Conservation (phyloP, 2,797 vertebrate species). For the Luscinia luscinia region DNA sequence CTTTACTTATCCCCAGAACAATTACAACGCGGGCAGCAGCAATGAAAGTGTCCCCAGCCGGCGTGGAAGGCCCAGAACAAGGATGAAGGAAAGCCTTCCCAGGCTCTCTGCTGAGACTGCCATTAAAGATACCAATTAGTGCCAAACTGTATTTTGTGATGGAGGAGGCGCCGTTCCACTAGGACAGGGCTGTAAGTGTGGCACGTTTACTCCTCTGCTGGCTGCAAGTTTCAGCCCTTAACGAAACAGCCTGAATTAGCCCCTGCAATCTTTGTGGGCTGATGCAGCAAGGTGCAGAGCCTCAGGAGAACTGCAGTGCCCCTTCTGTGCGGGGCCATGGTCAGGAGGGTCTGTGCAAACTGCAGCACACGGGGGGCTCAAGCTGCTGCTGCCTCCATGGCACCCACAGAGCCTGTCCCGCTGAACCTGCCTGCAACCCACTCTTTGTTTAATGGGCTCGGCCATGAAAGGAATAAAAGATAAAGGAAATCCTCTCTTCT, state of each 20-base stretch:
- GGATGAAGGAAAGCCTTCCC: slow-evolving; percentile 33
- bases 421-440: not conserved
- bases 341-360: rapidly evolving
- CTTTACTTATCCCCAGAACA: slow-evolving; percentile 50
- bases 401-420: rapidly evolving
- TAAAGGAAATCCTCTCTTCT: not conserved
- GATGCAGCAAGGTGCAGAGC: rapidly evolving
- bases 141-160: slow-evolving; percentile 54
- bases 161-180: slow-evolving; percentile 37
- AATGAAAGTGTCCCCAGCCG: not conserved
- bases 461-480: not conserved
- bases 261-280: not conserved
- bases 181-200: not conserved
- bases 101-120: slow-evolving; percentile 21
- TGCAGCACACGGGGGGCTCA: rapidly evolving
- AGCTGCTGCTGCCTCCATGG: not conserved
- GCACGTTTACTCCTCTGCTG: not conserved
- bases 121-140: slow-evolving; percentile 55
- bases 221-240: not conserved
- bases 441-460: not conserved
- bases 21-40: slow-evolving; percentile 32
- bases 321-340: rapidly evolving
- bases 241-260: not conserved
- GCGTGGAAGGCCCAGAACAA: not conserved
- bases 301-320: not conserved